Evolutionary conservation across 2,113 vertebrate species (phyloP), one percentile per base, ranked within the genome.

Genomic region (Scopus umbretta): DNA sequence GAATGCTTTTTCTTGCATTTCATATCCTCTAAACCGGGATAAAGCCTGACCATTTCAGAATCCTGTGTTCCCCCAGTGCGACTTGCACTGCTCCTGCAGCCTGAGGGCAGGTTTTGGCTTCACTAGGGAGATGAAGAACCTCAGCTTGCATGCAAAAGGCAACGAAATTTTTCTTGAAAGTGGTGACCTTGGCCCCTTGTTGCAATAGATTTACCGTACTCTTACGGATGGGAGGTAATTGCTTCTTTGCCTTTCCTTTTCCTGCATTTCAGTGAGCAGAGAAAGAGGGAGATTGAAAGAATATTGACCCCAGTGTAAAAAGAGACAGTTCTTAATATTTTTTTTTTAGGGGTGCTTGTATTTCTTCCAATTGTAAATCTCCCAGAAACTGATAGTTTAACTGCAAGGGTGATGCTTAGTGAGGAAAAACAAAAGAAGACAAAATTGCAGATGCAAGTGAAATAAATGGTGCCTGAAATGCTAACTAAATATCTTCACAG

Each of bases 381-480:
- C 58, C 8, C 32, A 29, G 52, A 71, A 92, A 53, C 29, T 1
- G 22, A 21, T 26, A 10, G 30, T 86, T 91, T 59, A 53, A 67
- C 75, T 81, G 34, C 45, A 55, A 87, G 75, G 47, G 61, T 38
- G 88, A 87, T 81, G 52, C 49, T 85, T 9, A 75, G 34, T 3
- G 1, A 79, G 36, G 68, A 52, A 59, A 78, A 78, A 21, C 61
- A 58, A 88, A 74, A 5, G 36, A 90, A 88, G 80, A 49, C 40
- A 42, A 61, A 90, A 70, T 52, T 40, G 43, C 18, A 84, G 17
- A 73, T 27, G 25, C 68, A 80, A 68, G 78, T 61, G 45, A 82
- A 94, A 87, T 58, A 94, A 94, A 82, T 47, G 61, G 68, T 63
- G 49, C 68, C 85, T 76, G 89, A 95, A 97, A 92, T 7, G 47